Evolutionary conservation across 2,113 vertebrate species (phyloP).

Genomic region (Boleophthalmus pectinirostris): DNA sequence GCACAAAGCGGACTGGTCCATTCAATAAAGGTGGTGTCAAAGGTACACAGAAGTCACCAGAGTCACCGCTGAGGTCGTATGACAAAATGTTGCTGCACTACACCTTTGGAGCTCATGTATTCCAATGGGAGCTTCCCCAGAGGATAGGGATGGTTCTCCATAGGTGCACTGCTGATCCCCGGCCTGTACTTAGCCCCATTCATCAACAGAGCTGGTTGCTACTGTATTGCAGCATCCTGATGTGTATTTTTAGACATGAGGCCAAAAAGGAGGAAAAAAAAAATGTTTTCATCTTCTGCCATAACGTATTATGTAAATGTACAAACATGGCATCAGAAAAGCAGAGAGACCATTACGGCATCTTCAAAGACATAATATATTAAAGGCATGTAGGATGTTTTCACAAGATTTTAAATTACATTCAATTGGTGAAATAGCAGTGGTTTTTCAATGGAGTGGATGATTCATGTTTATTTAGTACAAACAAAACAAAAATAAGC

Average conservation of each 20-base stretch:
- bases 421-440: slow-evolving; percentile 10
- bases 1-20: neutral
- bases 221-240: slow-evolving; percentile 63
- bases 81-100: slow-evolving; percentile 11
- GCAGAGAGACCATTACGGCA: slow-evolving; percentile 48
- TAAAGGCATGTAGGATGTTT: slow-evolving; percentile 24
- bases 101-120: slow-evolving; percentile 7
- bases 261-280: slow-evolving; percentile 32
- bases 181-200: slow-evolving; percentile 29
- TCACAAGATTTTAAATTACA: slow-evolving; percentile 29
- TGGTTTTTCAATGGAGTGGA: slow-evolving; percentile 25
- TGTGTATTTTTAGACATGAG: slow-evolving; percentile 55
- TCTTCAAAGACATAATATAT: slow-evolving; percentile 62
- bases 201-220: slow-evolving; percentile 55
- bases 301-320: slow-evolving; percentile 60
- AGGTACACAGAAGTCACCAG: neutral
- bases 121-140: slow-evolving; percentile 25
- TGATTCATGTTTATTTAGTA: slow-evolving; percentile 15
- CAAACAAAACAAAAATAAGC: slow-evolving; percentile 22
- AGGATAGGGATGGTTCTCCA: slow-evolving; percentile 43
- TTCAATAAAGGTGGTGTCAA: slow-evolving; percentile 6
- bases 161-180: slow-evolving; percentile 23
- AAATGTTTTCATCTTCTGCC: slow-evolving; percentile 49
- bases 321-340: slow-evolving; percentile 46
- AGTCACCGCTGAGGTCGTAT: neutral